phyloP scores from a whole-genome alignment of 2,113 vertebrate genomes.

The Neolamprologus variostigma region DNA sequence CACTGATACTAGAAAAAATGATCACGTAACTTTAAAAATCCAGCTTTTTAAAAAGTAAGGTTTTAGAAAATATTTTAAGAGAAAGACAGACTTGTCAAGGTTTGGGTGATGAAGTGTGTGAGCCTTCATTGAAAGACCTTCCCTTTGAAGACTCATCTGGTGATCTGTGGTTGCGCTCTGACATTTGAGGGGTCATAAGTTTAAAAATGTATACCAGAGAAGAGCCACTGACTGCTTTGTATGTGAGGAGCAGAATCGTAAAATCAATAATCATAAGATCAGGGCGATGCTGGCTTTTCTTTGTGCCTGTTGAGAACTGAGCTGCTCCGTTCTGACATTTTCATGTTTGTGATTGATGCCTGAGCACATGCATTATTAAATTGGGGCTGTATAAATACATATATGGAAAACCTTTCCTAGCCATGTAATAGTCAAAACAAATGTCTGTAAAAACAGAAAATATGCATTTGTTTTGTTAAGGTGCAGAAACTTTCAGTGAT shows the following conservation, averaged over 20 bases:
- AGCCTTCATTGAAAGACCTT: background rate
- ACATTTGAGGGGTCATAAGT: conserved; percentile 6
- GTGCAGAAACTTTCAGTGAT: background rate
- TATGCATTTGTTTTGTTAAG: background rate
- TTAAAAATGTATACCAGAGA: conserved; percentile 3
- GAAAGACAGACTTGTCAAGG: background rate
- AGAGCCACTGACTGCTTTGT: background rate
- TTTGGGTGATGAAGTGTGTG: background rate
- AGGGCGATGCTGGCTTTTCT: background rate
- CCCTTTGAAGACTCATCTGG: conserved; percentile 17
- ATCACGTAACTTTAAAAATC: background rate
- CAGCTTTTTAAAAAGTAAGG: background rate
- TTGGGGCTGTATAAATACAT: background rate
- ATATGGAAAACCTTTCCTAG: background rate
- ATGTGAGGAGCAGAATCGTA: background rate
- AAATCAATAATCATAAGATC: conserved; percentile 7
- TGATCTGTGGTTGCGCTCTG: conserved; percentile 14
- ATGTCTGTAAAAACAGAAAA: background rate
- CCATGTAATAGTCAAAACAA: background rate
- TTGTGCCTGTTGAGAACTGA: background rate
- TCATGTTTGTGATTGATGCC: background rate
- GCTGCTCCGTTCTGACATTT: background rate
- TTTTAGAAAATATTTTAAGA: background rate
- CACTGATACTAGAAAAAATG: background rate
- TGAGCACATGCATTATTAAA: background rate